A percentile compares a stretch with the other conserved stretches of the same genome.
Conservation (phyloP, 2,113 vertebrate genomes). For the Chloroceryle aenea region DNA sequence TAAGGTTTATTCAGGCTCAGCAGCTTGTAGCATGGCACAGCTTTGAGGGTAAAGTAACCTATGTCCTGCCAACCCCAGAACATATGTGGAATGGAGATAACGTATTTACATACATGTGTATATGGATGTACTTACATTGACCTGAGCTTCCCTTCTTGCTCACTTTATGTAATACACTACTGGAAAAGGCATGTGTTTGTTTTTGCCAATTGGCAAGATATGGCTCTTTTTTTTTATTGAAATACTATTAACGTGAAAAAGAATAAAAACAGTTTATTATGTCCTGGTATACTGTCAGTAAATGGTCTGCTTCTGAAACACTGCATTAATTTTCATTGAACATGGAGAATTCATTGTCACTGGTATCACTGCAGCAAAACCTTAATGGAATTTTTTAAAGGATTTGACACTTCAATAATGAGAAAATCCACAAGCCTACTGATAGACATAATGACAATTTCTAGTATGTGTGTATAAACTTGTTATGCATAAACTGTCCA, state of each 20-base stretch:
- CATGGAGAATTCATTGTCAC: conserved; percentile 34
- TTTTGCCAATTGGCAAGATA: neutral
- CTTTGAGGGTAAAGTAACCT: neutral
- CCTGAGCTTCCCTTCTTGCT: neutral
- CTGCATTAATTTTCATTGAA: conserved; percentile 44
- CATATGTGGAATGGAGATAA: neutral
- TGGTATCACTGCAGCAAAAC: conserved; percentile 5
- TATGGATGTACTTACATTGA: neutral
- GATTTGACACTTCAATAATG: conserved; percentile 24
- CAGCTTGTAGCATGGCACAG: neutral
- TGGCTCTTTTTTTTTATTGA: neutral
- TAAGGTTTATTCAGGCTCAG: neutral
- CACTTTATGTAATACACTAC: neutral
- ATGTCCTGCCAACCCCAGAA: neutral
- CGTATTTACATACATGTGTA: neutral
- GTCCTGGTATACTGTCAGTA: neutral
- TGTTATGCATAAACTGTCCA: neutral
- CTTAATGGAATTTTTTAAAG: conserved; percentile 40
- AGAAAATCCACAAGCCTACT: conserved; percentile 26
- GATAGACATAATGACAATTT: conserved; percentile 16
- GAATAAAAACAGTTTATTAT: neutral
- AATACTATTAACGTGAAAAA: neutral
- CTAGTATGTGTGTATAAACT: neutral
- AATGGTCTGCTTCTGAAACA: conserved; percentile 13
- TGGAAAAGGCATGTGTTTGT: neutral